A percentile compares a stretch with the other conserved stretches of the same genome.
Conservation (phyloP, 1,140 invertebrate species). For the Lucilia cuprina region DNA sequence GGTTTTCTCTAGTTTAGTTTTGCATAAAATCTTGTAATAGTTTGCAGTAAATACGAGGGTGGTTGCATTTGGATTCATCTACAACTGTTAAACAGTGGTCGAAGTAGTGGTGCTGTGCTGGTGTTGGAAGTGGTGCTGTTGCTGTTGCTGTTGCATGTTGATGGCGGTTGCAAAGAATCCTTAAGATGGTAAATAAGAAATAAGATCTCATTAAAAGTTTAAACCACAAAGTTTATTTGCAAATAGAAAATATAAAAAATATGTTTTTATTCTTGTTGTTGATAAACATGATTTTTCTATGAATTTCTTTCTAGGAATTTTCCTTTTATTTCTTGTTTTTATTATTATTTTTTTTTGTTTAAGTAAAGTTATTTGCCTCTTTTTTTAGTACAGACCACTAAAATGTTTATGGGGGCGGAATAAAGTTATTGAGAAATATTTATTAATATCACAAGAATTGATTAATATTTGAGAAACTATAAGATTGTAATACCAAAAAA, state of each 20-base stretch:
- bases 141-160: background rate
- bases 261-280: background rate
- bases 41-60: background rate
- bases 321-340: slow-evolving; percentile 7
- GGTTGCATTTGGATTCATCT: background rate
- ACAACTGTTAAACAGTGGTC: background rate
- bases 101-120: background rate
- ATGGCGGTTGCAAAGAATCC: slow-evolving; percentile 11
- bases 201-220: slow-evolving; percentile 42
- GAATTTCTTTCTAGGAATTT: background rate
- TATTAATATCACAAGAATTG: background rate
- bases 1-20: slow-evolving; percentile 6
- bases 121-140: background rate
- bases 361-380: background rate
- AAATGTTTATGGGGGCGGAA: background rate
- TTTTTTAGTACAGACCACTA: background rate
- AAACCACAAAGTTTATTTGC: slow-evolving; percentile 38
- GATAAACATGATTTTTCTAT: slow-evolving; percentile 16
- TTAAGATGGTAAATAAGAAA: slow-evolving; percentile 37
- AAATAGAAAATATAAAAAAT: background rate
- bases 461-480: background rate
- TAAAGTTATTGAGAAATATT: background rate
- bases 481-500: background rate
- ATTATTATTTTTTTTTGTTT: background rate
- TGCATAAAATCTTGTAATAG: slow-evolving; percentile 13